phyloP scores from a whole-genome alignment of 2,113 vertebrate species.

The Myxocyprinus asiaticus region DNA sequence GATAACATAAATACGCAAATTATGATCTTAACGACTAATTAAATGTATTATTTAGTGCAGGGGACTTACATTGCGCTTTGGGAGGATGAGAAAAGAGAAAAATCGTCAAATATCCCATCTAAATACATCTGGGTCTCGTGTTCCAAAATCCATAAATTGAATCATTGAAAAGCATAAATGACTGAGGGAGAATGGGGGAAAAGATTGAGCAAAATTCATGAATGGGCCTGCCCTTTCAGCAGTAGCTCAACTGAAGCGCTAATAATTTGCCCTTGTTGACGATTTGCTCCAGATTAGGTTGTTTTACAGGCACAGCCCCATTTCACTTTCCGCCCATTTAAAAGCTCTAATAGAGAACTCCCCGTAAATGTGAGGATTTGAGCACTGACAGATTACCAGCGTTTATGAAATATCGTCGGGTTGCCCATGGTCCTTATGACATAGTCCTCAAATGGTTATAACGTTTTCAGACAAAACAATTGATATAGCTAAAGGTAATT shows the following conservation, averaged over 20 bases:
- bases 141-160: neutral
- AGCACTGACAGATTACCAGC: neutral
- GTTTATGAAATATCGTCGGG: conserved; percentile 24
- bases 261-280: conserved; percentile 37
- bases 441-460: conserved; percentile 1
- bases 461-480: neutral
- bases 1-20: too few relatives aligned
- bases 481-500: neutral
- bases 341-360: conserved; percentile 45
- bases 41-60: too few relatives aligned
- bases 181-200: neutral
- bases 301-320: conserved; percentile 29
- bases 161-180: conserved; percentile 14
- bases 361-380: neutral
- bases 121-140: neutral
- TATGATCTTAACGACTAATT: too few relatives aligned
- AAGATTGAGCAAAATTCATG: conserved; percentile 3
- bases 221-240: conserved; percentile 34
- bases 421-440: neutral
- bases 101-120: neutral
- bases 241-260: conserved; percentile 28
- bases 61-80: too few relatives aligned
- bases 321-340: conserved; percentile 35
- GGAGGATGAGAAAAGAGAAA: neutral
- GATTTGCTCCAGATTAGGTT: conserved; percentile 29